phyloP scores from a whole-genome alignment of 2,113 vertebrate species.

The Crotalus tigris region DNA sequence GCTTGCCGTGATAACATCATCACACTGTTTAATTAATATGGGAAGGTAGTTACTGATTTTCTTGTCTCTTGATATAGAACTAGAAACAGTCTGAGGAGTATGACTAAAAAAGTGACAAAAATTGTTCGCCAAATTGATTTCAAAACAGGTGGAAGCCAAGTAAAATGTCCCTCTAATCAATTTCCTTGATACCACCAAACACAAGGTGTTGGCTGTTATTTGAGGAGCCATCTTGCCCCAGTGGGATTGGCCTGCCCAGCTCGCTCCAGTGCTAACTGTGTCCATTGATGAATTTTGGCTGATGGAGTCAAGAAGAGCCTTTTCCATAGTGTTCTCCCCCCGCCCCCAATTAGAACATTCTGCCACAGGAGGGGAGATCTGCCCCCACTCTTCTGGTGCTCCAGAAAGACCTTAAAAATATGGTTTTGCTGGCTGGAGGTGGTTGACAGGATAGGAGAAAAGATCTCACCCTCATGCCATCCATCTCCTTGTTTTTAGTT shows the following conservation, averaged over 20 bases:
- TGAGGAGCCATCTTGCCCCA: neutral
- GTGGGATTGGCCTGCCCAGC: neutral
- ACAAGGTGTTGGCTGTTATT: neutral
- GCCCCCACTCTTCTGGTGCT: neutral
- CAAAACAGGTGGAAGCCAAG: neutral
- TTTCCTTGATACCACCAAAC: neutral
- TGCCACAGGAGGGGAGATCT: neutral
- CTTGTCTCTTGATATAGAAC: conserved; percentile 23
- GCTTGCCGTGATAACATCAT: conserved; percentile 43
- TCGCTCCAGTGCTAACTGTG: neutral
- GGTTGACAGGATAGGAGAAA: neutral
- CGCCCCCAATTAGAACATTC: neutral
- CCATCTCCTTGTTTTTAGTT: neutral
- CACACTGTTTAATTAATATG: conserved; percentile 52
- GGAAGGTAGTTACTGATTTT: conserved; percentile 30
- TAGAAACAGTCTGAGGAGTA: conserved; percentile 3
- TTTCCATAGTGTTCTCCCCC: neutral
- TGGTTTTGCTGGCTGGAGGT: neutral
- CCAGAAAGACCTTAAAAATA: neutral
- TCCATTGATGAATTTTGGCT: neutral
- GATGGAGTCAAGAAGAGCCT: neutral
- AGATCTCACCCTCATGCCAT: neutral
- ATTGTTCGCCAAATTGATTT: neutral
- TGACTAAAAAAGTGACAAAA: neutral
- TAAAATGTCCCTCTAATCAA: neutral